phyloP scores from a whole-genome alignment of 2,797 vertebrate genomes.

The Glossophaga mutica region DNA sequence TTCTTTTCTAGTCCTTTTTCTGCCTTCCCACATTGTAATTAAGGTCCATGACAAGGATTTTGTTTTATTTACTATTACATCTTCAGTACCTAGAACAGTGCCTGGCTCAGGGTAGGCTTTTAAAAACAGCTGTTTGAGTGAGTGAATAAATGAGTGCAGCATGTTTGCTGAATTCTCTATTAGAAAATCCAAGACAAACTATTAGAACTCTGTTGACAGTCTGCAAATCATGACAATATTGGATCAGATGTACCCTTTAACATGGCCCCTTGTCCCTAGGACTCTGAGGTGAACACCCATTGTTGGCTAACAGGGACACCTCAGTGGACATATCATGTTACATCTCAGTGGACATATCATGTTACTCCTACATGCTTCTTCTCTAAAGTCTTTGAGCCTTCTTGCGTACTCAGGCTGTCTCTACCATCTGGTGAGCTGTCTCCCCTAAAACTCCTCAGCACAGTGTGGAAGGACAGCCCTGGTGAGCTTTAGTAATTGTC shows the following conservation, averaged over 20 bases:
- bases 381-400: background rate
- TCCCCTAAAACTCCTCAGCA: background rate
- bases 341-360: background rate
- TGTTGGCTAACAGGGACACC: background rate
- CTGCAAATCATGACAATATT: background rate
- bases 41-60: background rate
- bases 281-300: background rate
- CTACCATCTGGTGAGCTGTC: background rate
- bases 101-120: background rate
- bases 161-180: background rate
- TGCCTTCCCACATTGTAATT: background rate
- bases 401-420: background rate
- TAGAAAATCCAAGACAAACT: background rate
- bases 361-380: background rate
- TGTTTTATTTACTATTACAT: background rate
- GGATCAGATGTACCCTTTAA: background rate
- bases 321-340: background rate
- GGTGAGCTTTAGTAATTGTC: background rate
- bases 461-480: background rate
- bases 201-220: background rate
- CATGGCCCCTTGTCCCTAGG: background rate
- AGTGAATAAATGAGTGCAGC: background rate
- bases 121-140: background rate
- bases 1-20: background rate
- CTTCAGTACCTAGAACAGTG: background rate